A percentile compares a stretch with the other conserved stretches of the same genome.
phyloP scores from a whole-genome alignment of 1,140 invertebrate species.

The Argopecten irradians region DNA sequence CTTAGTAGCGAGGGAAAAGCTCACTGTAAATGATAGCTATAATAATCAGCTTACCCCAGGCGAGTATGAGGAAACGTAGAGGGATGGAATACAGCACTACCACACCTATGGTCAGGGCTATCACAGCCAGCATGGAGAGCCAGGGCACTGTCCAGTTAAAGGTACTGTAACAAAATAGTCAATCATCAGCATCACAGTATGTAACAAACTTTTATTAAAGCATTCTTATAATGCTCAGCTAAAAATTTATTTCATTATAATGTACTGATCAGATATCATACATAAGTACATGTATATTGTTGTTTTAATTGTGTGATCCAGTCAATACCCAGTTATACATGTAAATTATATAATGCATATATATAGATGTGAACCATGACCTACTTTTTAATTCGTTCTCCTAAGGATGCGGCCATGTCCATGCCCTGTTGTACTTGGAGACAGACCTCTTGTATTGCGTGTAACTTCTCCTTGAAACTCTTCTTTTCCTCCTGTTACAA shows the following conservation, averaged over 20 bases:
- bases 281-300: slow-evolving; percentile 18
- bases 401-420: slow-evolving; percentile 92
- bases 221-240: too few species aligned
- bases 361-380: slow-evolving; percentile 48
- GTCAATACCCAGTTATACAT: neutral
- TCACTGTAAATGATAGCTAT: too few species aligned
- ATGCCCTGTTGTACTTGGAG: slow-evolving; percentile 92
- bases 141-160: slow-evolving; percentile 99
- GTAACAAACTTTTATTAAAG: neutral
- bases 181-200: neutral
- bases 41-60: slow-evolving; percentile 86
- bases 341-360: neutral
- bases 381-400: slow-evolving; percentile 96
- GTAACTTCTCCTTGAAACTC: slow-evolving; percentile 93
- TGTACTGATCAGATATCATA: neutral
- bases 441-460: slow-evolving; percentile 95
- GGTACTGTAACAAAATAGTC: slow-evolving; percentile 79
- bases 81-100: slow-evolving; percentile 94
- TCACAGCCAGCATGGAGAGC: slow-evolving; percentile 93
- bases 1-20: too few species aligned
- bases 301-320: neutral
- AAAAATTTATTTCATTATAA: too few species aligned
- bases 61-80: slow-evolving; percentile 92
- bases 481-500: slow-evolving; percentile 92
- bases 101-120: slow-evolving; percentile 84